Evolutionary conservation across 1,140 invertebrate species (phyloP).

Genomic region (Drosophila erecta): DNA sequence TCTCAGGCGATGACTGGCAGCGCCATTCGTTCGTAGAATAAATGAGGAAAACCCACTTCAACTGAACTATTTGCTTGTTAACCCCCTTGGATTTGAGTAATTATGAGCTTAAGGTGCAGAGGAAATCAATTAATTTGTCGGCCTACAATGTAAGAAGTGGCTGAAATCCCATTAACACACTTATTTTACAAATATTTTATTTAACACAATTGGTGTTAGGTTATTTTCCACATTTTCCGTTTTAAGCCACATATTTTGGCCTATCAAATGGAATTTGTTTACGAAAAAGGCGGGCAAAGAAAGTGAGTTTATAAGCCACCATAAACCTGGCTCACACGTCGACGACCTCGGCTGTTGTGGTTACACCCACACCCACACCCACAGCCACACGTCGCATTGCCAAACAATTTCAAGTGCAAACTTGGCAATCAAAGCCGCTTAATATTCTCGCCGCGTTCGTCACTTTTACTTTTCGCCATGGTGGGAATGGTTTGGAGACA

Average conservation of each 20-base stretch:
- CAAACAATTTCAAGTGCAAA: slow-evolving; percentile 80
- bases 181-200: too few species aligned
- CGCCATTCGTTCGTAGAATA: slow-evolving; percentile 3
- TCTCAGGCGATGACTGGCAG: slow-evolving; percentile 51
- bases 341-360: slow-evolving; percentile 52
- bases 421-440: slow-evolving; percentile 62
- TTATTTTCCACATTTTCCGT: too few species aligned
- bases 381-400: slow-evolving; percentile 66
- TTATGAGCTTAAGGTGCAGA: background rate
- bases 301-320: slow-evolving; percentile 32
- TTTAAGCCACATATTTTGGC: background rate
- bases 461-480: slow-evolving; percentile 74
- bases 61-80: slow-evolving; percentile 17
- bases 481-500: background rate
- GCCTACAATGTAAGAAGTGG: too few species aligned
- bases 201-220: too few species aligned
- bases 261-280: slow-evolving; percentile 2
- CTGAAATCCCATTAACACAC: background rate
- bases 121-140: background rate
- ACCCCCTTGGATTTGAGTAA: slow-evolving; percentile 6
- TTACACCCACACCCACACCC: slow-evolving; percentile 53
- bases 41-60: slow-evolving; percentile 35
- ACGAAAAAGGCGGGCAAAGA: slow-evolving; percentile 51
- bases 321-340: slow-evolving; percentile 38
- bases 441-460: slow-evolving; percentile 53